Percentiles rank a stretch among this genome's conserved stretches.
phyloP scores from a whole-genome alignment of 2,888 invertebrate genomes.

The Dicyrtoma fusca region DNA sequence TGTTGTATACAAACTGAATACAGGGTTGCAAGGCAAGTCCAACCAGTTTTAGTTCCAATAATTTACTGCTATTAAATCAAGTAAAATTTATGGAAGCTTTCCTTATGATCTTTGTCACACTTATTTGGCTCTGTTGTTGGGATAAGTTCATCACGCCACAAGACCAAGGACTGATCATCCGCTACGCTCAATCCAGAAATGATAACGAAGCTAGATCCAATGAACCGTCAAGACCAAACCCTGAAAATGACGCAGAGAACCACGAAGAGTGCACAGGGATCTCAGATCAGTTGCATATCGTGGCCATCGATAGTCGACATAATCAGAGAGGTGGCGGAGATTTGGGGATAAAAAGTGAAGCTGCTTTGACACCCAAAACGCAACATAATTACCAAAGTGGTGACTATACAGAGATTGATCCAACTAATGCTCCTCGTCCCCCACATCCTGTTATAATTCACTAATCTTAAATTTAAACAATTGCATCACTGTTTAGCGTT shows the following conservation, averaged over 20 bases:
- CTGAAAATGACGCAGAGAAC: background rate
- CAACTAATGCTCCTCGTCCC: background rate
- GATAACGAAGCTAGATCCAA: background rate
- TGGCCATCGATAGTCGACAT: slow-evolving; percentile 16
- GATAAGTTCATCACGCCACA: slow-evolving; percentile 4
- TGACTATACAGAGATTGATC: slow-evolving; percentile 27
- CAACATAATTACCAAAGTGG: slow-evolving; percentile 26
- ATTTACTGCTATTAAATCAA: slow-evolving; percentile 7
- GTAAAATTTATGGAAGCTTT: slow-evolving; percentile 22
- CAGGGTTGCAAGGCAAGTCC: slow-evolving; percentile 9
- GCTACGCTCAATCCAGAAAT: background rate
- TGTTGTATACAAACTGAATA: background rate
- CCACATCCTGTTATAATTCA: background rate
- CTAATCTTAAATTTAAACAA: too few relatives aligned
- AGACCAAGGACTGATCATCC: slow-evolving; percentile 2
- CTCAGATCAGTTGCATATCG: background rate
- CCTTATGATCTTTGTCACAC: slow-evolving; percentile 16
- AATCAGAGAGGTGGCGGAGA: slow-evolving; percentile 16
- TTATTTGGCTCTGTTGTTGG: slow-evolving; percentile 23
- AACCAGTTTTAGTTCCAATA: background rate
- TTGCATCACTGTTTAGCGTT: too few relatives aligned
- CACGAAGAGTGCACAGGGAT: background rate
- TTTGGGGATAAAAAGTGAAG: slow-evolving; percentile 7
- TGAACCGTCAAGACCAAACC: background rate
- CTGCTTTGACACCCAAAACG: slow-evolving; percentile 4